These are phyloP conservation scores for Apodemia mormo DNA, from an alignment of 2,888 invertebrate species.

Conservation along the genomic window DNA sequence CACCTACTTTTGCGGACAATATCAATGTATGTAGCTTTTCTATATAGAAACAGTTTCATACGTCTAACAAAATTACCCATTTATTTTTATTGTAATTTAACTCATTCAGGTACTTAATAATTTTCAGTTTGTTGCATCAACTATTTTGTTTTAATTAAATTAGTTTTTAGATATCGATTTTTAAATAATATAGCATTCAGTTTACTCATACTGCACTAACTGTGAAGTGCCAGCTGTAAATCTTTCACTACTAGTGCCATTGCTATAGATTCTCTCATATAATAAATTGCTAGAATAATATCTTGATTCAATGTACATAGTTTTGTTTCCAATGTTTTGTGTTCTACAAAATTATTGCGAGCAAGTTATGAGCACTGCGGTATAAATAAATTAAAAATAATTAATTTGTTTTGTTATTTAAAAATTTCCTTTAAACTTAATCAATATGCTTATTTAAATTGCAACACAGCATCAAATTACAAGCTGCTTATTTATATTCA, in stretches of 20 bases:
- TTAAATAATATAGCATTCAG: slow-evolving; percentile 10
- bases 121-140: slow-evolving; percentile 1
- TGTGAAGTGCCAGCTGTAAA: slow-evolving; percentile 4
- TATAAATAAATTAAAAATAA: slow-evolving; percentile 67
- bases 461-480: no score
- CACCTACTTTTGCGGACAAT: background rate
- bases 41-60: background rate
- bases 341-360: slow-evolving; percentile 60
- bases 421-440: slow-evolving; percentile 29
- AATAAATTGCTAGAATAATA: slow-evolving; percentile 38
- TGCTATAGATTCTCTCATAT: slow-evolving; percentile 43
- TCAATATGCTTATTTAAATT: no score
- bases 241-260: slow-evolving; percentile 53
- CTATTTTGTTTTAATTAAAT: slow-evolving; percentile 9
- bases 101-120: slow-evolving; percentile 4
- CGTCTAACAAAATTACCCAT: background rate
- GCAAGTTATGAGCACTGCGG: slow-evolving; percentile 68
- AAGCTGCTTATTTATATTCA: no score
- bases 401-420: slow-evolving; percentile 44
- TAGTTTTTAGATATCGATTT: slow-evolving; percentile 4
- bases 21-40: background rate
- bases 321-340: slow-evolving; percentile 62
- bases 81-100: background rate
- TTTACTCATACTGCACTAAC: slow-evolving; percentile 17
- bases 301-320: slow-evolving; percentile 57